phyloP scores from a whole-genome alignment of 2,888 invertebrate genomes.

The Falcaria lacertinaria region DNA sequence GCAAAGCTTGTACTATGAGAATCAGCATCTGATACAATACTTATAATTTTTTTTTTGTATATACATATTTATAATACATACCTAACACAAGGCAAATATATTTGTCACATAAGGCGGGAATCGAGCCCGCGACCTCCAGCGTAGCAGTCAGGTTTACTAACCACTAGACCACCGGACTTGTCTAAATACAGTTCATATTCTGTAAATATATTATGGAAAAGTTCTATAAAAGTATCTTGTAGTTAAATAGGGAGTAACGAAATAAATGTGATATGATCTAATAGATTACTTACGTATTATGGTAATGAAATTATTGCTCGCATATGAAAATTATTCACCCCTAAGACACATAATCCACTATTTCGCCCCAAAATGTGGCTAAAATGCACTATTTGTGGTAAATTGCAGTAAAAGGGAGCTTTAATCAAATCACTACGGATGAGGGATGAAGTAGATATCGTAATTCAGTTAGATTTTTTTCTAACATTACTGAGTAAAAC shows the following conservation, averaged over 20 bases:
- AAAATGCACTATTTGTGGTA: constrained; percentile 62
- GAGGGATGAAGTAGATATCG: constrained; percentile 45
- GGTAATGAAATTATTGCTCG: constrained; percentile 52
- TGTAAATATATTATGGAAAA: no score
- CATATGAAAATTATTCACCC: constrained; percentile 54
- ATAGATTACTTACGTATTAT: constrained; percentile 41
- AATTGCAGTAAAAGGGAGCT: constrained; percentile 63
- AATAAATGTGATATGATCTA: constrained; percentile 17
- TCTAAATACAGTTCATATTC: no score
- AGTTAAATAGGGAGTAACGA: background rate
- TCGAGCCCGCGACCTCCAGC: no score
- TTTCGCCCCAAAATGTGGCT: constrained; percentile 56
- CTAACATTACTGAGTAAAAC: constrained; percentile 22
- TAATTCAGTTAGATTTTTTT: constrained; percentile 55
- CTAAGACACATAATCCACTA: constrained; percentile 41
- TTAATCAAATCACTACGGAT: constrained; percentile 57
- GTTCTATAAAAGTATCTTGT: no score
- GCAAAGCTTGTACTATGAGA: no score
- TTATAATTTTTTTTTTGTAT: no score
- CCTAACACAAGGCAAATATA: no score
- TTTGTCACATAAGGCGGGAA: no score
- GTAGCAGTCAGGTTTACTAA: no score
- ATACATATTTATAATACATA: no score
- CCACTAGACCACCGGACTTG: no score
- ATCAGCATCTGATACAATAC: no score